phyloP scores from a whole-genome alignment of 2,888 invertebrate species.

The Macaria liturata region DNA sequence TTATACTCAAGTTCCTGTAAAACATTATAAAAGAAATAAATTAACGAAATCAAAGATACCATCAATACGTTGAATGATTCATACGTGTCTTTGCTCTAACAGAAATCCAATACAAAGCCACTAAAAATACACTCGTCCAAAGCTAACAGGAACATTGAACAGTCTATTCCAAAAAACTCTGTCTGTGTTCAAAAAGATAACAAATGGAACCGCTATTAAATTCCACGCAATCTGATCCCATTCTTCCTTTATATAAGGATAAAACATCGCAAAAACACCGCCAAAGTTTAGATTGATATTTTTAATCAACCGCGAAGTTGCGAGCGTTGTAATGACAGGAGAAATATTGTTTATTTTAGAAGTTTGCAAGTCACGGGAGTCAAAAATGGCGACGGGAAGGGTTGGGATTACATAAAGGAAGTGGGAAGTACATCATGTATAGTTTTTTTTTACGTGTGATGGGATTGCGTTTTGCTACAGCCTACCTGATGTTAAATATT shows the following conservation, averaged over 20 bases:
- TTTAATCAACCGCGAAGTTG: constrained; percentile 60
- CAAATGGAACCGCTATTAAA: constrained; percentile 12
- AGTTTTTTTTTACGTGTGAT: too few relatives aligned
- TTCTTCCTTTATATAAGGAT: constrained; percentile 20
- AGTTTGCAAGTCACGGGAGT: constrained; percentile 37
- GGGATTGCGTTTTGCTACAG: too few relatives aligned
- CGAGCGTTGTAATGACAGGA: constrained; percentile 49
- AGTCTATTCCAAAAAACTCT: too few relatives aligned
- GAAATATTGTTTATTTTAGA: constrained; percentile 56
- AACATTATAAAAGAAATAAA: too few relatives aligned
- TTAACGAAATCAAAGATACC: too few relatives aligned
- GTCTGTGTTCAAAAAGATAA: background rate
- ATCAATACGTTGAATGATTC: too few relatives aligned
- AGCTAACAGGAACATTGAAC: too few relatives aligned
- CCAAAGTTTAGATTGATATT: constrained; percentile 52
- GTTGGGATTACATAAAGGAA: background rate
- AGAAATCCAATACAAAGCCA: too few relatives aligned
- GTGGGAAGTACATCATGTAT: too few relatives aligned
- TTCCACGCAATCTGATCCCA: constrained; percentile 19
- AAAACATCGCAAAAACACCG: constrained; percentile 22
- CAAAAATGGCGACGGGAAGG: constrained; percentile 13
- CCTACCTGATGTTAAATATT: too few relatives aligned
- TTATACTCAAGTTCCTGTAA: too few relatives aligned
- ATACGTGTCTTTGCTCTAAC: too few relatives aligned
- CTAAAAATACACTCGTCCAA: background rate